phyloP scores from a whole-genome alignment of 2,888 invertebrate species.

The Polia nebulosa region DNA sequence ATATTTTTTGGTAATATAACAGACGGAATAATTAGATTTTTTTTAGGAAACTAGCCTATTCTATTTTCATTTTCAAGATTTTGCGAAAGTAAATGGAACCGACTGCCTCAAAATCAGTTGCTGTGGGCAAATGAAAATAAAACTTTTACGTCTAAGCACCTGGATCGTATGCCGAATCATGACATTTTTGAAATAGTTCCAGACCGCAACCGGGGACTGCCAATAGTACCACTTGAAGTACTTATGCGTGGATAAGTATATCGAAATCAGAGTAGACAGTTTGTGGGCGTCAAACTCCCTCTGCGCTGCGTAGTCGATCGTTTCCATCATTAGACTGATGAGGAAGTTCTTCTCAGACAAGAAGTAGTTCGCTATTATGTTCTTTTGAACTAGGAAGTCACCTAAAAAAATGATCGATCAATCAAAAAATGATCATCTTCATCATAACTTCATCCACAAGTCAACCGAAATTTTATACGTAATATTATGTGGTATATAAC shows the following conservation, averaged over 20 bases:
- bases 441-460: too few relatives aligned
- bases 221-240: slow-evolving; percentile 86
- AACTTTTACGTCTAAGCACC: slow-evolving; percentile 66
- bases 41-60: too few relatives aligned
- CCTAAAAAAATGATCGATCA: slow-evolving; percentile 73
- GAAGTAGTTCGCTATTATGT: slow-evolving; percentile 76
- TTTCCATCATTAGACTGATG: slow-evolving; percentile 74
- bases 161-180: slow-evolving; percentile 85
- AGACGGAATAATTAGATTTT: too few relatives aligned
- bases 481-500: too few relatives aligned
- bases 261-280: slow-evolving; percentile 78
- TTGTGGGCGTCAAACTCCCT: slow-evolving; percentile 78
- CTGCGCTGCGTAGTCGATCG: slow-evolving; percentile 82
- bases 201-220: slow-evolving; percentile 77
- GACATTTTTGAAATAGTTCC: slow-evolving; percentile 83
- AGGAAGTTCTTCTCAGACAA: slow-evolving; percentile 80
- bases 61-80: neutral
- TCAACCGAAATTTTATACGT: too few relatives aligned
- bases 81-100: neutral
- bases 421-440: too few relatives aligned
- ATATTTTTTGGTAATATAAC: too few relatives aligned
- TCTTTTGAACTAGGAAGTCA: slow-evolving; percentile 77
- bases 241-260: slow-evolving; percentile 80
- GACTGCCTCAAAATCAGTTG: neutral
- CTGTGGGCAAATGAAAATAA: neutral